Conservation (phyloP, 2,113 vertebrate species). For the Channa argus region DNA sequence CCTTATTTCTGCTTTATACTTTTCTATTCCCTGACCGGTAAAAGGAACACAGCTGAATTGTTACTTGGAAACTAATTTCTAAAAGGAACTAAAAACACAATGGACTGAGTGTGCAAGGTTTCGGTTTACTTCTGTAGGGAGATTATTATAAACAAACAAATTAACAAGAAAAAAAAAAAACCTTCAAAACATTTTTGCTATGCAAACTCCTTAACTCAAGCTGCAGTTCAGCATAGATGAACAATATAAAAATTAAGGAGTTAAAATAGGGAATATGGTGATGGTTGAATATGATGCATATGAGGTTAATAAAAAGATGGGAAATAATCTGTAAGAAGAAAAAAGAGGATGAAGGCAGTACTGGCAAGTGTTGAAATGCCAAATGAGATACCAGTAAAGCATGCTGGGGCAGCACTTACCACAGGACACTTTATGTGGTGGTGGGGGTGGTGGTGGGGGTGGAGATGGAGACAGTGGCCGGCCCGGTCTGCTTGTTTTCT, state of each 20-base stretch:
- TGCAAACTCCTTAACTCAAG: constrained; percentile 22
- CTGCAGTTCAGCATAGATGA: constrained; percentile 8
- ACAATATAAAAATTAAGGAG: constrained; percentile 37
- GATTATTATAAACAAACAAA: not conserved
- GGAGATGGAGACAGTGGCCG: constrained; percentile 44
- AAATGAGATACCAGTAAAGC: not conserved
- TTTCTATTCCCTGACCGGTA: not conserved
- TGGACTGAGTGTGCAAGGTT: not conserved
- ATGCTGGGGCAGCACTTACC: constrained; percentile 82
- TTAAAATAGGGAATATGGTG: constrained; percentile 22
- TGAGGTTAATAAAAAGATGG: not conserved
- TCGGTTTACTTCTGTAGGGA: not conserved
- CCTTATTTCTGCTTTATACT: not conserved
- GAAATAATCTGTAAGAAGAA: constrained; percentile 5
- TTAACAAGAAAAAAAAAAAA: too few species aligned
- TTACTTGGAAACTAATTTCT: not conserved
- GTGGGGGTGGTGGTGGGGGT: not conserved
- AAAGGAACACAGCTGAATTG: too few species aligned
- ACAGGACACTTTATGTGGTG: constrained; percentile 85
- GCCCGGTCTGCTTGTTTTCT: constrained; percentile 47
- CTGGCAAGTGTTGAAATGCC: constrained; percentile 6
- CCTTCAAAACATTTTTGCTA: not conserved
- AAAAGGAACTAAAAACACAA: too few species aligned
- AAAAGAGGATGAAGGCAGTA: constrained; percentile 2
- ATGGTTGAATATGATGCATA: not conserved